phyloP scores from a whole-genome alignment of 2,113 vertebrate species.

The Rhea americana region DNA sequence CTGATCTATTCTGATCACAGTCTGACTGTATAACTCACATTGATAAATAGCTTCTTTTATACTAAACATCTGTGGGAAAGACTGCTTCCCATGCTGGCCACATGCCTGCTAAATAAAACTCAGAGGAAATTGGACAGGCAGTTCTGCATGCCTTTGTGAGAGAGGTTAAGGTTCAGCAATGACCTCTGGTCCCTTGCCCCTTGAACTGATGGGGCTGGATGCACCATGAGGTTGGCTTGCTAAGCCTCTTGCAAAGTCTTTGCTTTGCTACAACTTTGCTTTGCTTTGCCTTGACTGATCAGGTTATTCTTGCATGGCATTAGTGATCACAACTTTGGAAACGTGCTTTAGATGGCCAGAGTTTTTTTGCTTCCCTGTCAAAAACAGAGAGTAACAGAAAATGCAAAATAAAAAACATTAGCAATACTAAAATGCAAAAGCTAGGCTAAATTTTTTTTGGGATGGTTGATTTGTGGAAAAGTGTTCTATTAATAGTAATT shows the following conservation, averaged over 20 bases:
- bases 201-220: conserved; percentile 1
- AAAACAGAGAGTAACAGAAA: neutral
- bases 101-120: conserved; percentile 65
- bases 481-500: neutral
- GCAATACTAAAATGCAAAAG: neutral
- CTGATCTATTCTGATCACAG: conserved; percentile 28
- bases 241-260: neutral
- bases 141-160: conserved; percentile 53
- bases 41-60: conserved; percentile 59
- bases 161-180: conserved; percentile 56
- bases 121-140: conserved; percentile 66
- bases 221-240: neutral
- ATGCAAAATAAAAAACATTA: neutral
- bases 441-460: conserved; percentile 6
- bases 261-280: neutral
- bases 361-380: neutral
- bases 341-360: neutral
- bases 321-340: neutral
- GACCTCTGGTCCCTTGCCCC: conserved; percentile 47
- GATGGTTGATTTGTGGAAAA: neutral
- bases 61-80: conserved; percentile 66
- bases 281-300: neutral
- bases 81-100: conserved; percentile 63
- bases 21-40: conserved; percentile 30
- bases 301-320: conserved; percentile 11